These are phyloP conservation scores for Bombus cullumanus DNA, from an alignment of 1,140 invertebrate genomes.

Conservation along the genomic window DNA sequence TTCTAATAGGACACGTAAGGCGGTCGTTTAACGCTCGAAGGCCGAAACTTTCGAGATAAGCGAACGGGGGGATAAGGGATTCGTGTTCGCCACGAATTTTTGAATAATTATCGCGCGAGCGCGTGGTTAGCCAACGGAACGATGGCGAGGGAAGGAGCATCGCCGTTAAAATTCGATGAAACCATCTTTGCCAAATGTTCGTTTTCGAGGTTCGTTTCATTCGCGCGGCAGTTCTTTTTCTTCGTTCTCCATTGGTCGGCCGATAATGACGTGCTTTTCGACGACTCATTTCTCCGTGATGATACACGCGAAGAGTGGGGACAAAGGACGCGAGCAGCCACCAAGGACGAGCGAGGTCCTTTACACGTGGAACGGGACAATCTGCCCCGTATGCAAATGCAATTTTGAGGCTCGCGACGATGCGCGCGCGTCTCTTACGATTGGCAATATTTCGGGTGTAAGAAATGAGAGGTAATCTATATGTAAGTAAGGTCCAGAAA, in stretches of 20 bases:
- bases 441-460: slow-evolving; percentile 72
- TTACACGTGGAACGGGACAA: slow-evolving; percentile 66
- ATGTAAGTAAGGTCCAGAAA: slow-evolving; percentile 72
- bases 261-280: slow-evolving; percentile 59
- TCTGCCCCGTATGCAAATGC: slow-evolving; percentile 73
- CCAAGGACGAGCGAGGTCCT: slow-evolving; percentile 60
- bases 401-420: slow-evolving; percentile 58
- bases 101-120: slow-evolving; percentile 61
- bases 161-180: slow-evolving; percentile 21
- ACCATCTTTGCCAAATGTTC: slow-evolving; percentile 1
- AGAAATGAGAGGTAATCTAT: slow-evolving; percentile 74
- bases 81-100: slow-evolving; percentile 47
- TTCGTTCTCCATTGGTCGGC: background rate
- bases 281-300: slow-evolving; percentile 37
- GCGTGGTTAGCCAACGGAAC: background rate
- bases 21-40: slow-evolving; percentile 58
- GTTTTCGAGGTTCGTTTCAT: background rate
- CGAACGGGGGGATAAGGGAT: slow-evolving; percentile 7
- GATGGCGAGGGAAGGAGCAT: background rate
- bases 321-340: slow-evolving; percentile 50
- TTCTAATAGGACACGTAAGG: slow-evolving; percentile 59
- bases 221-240: background rate
- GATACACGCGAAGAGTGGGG: background rate
- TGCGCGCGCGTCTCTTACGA: slow-evolving; percentile 57
- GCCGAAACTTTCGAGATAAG: slow-evolving; percentile 55